Percentiles rank a stretch among this genome's conserved stretches.
These are phyloP conservation scores for Merops nubicus DNA, from an alignment of 2,113 vertebrate species.

Conservation along the genomic window DNA sequence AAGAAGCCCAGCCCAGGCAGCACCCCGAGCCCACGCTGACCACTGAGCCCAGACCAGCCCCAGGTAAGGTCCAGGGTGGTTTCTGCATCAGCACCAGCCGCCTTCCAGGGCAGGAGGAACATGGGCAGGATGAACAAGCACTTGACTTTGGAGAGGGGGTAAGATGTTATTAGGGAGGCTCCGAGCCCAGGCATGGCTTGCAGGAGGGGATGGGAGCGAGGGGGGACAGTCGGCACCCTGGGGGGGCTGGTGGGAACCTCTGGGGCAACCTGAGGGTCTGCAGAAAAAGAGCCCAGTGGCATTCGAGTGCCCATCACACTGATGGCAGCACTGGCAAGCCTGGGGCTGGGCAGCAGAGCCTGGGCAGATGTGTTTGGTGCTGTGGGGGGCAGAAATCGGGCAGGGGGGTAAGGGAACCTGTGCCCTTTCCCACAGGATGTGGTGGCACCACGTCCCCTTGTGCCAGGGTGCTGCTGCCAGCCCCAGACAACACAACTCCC, in stretches of 20 bases:
- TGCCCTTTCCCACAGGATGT: not conserved
- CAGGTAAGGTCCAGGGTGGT: not conserved
- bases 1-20: not conserved
- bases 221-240: accelerated
- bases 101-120: not conserved
- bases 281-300: not conserved
- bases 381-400: not conserved
- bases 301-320: accelerated
- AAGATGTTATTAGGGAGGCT: not conserved
- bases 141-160: not conserved
- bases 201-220: accelerated
- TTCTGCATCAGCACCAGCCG: not conserved
- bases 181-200: accelerated
- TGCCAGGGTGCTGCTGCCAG: not conserved
- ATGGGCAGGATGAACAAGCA: not conserved
- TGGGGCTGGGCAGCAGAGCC: accelerated
- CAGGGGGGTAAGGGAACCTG: accelerated
- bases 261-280: accelerated
- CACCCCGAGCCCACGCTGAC: not conserved
- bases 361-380: not conserved
- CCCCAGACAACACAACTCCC: not conserved
- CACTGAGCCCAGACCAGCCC: not conserved
- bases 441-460: accelerated
- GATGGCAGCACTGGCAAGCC: accelerated
- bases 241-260: not conserved